A percentile compares a stretch with the other conserved stretches of the same genome.
These are phyloP conservation scores for Laupala kohalensis DNA, from an alignment of 1,140 invertebrate genomes.

Conservation along the genomic window DNA sequence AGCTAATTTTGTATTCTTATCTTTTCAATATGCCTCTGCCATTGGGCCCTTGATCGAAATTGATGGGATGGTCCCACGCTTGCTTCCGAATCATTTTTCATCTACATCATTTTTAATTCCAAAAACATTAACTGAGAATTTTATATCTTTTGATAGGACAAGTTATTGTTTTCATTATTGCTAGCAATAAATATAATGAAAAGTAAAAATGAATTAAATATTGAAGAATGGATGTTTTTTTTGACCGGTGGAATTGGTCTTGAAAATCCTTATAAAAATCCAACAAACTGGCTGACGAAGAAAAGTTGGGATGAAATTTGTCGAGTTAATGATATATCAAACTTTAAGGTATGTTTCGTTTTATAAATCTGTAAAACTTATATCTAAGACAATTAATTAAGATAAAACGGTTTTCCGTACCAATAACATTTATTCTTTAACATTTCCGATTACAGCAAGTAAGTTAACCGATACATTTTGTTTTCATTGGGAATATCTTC, in stretches of 20 bases:
- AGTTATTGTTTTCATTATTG: constrained; percentile 79
- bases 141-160: constrained; percentile 43
- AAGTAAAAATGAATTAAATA: constrained; percentile 49
- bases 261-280: constrained; percentile 62
- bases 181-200: constrained; percentile 71
- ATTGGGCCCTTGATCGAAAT: too few species aligned
- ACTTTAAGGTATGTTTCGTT: constrained; percentile 22
- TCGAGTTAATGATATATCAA: constrained; percentile 42
- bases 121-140: background rate
- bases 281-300: constrained; percentile 51
- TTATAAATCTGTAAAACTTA: constrained; percentile 23
- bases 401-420: too few species aligned
- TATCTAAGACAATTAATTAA: background rate
- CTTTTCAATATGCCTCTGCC: too few species aligned
- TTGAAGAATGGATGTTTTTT: constrained; percentile 73
- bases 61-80: too few species aligned
- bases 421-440: too few species aligned
- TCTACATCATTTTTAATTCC: background rate
- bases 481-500: too few species aligned
- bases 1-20: too few species aligned
- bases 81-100: background rate
- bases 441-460: too few species aligned
- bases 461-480: too few species aligned
- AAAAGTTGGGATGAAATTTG: constrained; percentile 79
- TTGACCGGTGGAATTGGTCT: constrained; percentile 74